Percentiles rank a stretch among this genome's conserved stretches.
These are phyloP conservation scores for Ascaphus truei DNA, from an alignment of 2,113 vertebrate species.

Conservation along the genomic window DNA sequence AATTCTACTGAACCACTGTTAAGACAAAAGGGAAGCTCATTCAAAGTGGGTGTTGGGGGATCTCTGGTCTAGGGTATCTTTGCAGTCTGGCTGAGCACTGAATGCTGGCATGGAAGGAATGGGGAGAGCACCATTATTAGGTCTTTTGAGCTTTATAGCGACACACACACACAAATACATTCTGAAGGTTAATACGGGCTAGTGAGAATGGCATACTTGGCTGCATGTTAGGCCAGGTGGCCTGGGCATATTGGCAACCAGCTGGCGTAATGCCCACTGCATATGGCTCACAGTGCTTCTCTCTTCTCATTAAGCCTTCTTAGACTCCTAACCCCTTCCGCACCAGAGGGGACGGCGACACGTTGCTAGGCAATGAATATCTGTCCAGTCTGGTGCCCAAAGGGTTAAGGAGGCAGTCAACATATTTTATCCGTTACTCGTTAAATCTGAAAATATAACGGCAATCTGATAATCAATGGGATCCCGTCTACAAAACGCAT, in stretches of 20 bases:
- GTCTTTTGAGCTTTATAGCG: conserved; percentile 71
- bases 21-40: conserved; percentile 66
- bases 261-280: conserved; percentile 85
- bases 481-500: no score
- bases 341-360: neutral
- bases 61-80: conserved; percentile 64
- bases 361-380: neutral
- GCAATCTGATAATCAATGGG: no score
- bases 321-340: conserved; percentile 53
- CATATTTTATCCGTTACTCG: no score
- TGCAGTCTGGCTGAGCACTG: conserved; percentile 67
- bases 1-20: conserved; percentile 56
- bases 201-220: conserved; percentile 84
- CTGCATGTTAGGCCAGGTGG: conserved; percentile 85
- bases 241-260: conserved; percentile 88
- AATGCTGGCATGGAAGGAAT: conserved; percentile 67
- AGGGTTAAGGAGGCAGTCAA: no score
- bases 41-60: conserved; percentile 71
- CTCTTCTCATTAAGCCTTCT: conserved; percentile 77
- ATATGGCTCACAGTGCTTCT: conserved; percentile 84
- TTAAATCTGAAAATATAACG: no score
- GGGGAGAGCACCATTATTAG: conserved; percentile 59
- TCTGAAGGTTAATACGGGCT: conserved; percentile 77
- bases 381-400: neutral
- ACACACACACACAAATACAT: conserved; percentile 68